These are phyloP conservation scores for Boloria euphrosyne DNA, from an alignment of 2,888 invertebrate species.

Conservation along the genomic window DNA sequence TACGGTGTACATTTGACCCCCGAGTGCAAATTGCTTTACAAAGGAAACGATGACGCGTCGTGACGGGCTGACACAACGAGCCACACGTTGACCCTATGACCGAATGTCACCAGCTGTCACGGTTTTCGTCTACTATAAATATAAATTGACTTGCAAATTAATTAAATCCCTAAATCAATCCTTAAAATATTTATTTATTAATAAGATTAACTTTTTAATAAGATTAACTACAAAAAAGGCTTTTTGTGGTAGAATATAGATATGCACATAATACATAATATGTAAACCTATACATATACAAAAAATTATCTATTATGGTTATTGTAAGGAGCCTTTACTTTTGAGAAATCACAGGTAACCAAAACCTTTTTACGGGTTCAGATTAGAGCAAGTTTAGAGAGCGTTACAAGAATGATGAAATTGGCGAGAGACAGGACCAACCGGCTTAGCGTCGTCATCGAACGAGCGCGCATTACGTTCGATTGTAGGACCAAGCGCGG, in stretches of 20 bases:
- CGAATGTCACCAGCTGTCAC: constrained; percentile 39
- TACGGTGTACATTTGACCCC: constrained; percentile 56
- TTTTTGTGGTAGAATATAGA: background rate
- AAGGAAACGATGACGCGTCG: constrained; percentile 63
- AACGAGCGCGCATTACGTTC: constrained; percentile 78
- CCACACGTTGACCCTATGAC: constrained; percentile 57
- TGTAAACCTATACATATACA: constrained; percentile 1
- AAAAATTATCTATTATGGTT: constrained; percentile 16
- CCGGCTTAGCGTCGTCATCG: constrained; percentile 62
- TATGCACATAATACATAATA: background rate
- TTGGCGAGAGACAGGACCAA: constrained; percentile 47
- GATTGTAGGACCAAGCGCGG: constrained; percentile 78
- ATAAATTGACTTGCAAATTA: background rate
- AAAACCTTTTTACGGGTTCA: constrained; percentile 33
- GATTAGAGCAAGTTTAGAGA: constrained; percentile 44
- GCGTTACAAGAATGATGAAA: constrained; percentile 42
- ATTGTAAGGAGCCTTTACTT: constrained; percentile 32
- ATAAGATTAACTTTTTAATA: background rate
- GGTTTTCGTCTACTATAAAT: constrained; percentile 5
- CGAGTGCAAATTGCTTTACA: constrained; percentile 58
- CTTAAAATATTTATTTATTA: no score
- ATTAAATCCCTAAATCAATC: background rate
- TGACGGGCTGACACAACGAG: constrained; percentile 49
- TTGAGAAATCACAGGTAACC: constrained; percentile 35
- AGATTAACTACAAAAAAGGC: background rate